Evolutionary conservation across 64 coral and sea anemone species (phyloP), one percentile per base, ranked within the genome.

Genomic region (Dendronephthya gigantea): DNA sequence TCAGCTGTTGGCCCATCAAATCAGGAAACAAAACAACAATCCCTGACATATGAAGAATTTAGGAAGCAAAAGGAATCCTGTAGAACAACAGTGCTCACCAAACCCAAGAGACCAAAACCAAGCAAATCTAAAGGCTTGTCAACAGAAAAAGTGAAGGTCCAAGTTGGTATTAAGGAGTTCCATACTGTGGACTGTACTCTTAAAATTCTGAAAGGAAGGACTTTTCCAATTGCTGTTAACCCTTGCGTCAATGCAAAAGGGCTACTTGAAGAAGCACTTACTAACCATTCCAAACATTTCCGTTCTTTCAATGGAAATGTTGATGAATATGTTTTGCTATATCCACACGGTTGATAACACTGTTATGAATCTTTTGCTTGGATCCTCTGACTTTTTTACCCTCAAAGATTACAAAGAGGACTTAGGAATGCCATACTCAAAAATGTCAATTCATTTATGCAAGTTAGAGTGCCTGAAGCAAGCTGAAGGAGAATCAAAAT

Each of bases 281-380:
- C 17, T 28, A 74, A 74, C 11, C 68, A 74, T 28, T 74, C 68
- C 25, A 74, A 74, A 74, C 68, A 74, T 74, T 74, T 74, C 25
- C 68, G 0, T 74, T 74, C 68, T 74, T 74, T 74, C 30, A 74
- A 74, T 27, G 68, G 68, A 74, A 74, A 74, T 74, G 25, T 27
- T 28, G 30, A 74, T 1, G 68, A 74, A 74, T 74, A 74, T 74
- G 68, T 74, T 74, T 27, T 74, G 13, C 30, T 74, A 27, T 74
- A 74, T 35, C 68, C 68, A 74, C n/a, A n/a, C n/a, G n/a, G n/a
- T n/a, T n/a, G 68, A 74, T 74, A 74, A 74, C 68, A 74, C 68
- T 74, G 68, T 9, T 19, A 28, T 74, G 13, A 74, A 74, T 74
- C 68, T 74, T 27, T 35, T 74, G 68, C 68, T 28, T 25, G 68